phyloP scores from a whole-genome alignment of 2,888 invertebrate genomes.

The Orthonychiurus folsomi region DNA sequence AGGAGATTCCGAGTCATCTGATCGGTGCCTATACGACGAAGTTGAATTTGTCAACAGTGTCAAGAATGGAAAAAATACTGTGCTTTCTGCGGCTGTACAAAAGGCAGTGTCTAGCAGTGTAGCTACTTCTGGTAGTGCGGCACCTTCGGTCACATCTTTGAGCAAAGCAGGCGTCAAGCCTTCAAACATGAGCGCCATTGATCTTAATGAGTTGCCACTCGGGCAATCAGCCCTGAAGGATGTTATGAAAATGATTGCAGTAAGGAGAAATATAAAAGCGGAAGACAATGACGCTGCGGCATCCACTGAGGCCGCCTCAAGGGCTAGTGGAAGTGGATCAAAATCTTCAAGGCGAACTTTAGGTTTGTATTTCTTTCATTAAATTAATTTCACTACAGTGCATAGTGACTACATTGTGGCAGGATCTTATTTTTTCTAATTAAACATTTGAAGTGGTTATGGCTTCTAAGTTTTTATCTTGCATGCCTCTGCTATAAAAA shows the following conservation, averaged over 20 bases:
- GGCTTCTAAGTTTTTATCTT: no score
- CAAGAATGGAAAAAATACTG: conserved; percentile 40
- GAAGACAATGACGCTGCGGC: conserved; percentile 35
- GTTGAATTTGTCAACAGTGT: conserved; percentile 38
- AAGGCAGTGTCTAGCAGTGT: conserved; percentile 17
- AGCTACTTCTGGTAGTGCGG: conserved; percentile 18
- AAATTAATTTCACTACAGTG: no score
- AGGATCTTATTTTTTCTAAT: no score
- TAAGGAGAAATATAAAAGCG: conserved; percentile 32
- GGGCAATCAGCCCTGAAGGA: conserved; percentile 31
- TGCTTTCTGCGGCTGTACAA: conserved; percentile 36
- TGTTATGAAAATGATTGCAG: conserved; percentile 38
- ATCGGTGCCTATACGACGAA: conserved; percentile 30
- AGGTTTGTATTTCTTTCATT: conserved; percentile 29
- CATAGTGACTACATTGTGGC: no score
- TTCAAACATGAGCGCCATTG: conserved; percentile 29
- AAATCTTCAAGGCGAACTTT: conserved; percentile 30
- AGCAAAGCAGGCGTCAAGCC: conserved; percentile 19
- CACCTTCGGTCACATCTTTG: conserved; percentile 6
- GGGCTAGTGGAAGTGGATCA: conserved; percentile 19
- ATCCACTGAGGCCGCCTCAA: conserved; percentile 13
- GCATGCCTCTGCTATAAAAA: no score
- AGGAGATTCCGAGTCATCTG: conserved; percentile 3
- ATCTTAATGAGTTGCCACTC: conserved; percentile 28
- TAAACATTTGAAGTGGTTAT: no score